Base-by-base conservation (phyloP, 2,113 vertebrate species). In the Oryzias woworae region DNA sequence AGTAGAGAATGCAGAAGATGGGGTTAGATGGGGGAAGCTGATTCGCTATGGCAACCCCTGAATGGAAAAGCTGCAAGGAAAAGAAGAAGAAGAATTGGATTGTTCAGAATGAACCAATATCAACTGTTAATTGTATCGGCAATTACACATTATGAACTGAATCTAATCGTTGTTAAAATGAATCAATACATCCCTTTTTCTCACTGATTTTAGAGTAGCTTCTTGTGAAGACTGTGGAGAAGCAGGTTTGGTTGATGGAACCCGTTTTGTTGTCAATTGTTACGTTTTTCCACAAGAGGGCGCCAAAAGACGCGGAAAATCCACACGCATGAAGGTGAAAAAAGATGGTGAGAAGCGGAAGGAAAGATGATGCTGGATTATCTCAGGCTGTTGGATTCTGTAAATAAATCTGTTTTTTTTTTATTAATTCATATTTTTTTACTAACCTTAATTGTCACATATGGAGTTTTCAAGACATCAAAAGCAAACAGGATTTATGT, bases 211-310 rank as follows among this genome's bases (percentile, higher is more conserved):
- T 28, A 6, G 26, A 28, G 26, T 4, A 28, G 4, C 26, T 28
- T 1, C 26, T 28, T 20, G 54, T 24, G 36, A 47, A 31, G 45
- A 16, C 57, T 67, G 51, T 53, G 59, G n/a, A n/a, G 18, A 17
- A 36, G 16, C 13, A 13, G 52, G 15, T 53, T 26, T 36, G 7
- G 57, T n/a, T 47, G 0, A 36, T 26, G 23, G 8, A 46, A 10
- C 16, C 16, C 26, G 12, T 23, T 57, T 62, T 12, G 50, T 1
- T 7, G 14, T 18, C 50, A 13, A 36, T 59, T 63, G 22, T 8
- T 10, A 3, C 28, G 43, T 56, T 47, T 14, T 36, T 26, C 88
- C 91, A 89, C 86, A 55, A 68, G 91, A 73, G 82, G 87, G 87
- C 86, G 82, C 71, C 8, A 36, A 66, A 0, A 23, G 58, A 67